Evolutionary conservation across 2,888 invertebrate species (phyloP).

Genomic region (Dermolepida albohirtum): DNA sequence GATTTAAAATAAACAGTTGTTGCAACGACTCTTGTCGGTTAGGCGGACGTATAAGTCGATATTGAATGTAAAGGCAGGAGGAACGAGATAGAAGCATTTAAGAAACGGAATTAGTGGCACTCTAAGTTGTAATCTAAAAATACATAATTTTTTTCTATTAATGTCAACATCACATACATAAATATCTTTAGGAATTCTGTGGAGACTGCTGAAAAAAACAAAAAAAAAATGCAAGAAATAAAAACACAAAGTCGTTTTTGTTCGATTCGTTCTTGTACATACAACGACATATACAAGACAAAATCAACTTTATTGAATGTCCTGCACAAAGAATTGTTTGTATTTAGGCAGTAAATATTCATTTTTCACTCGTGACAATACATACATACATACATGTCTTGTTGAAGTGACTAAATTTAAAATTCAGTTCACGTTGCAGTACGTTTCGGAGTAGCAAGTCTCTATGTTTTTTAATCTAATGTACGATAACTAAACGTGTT

Average conservation of each 20-base stretch:
- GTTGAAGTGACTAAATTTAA: neutral
- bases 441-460: neutral
- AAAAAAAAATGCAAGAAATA: constrained; percentile 30
- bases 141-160: constrained; percentile 17
- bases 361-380: neutral
- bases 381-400: too few relatives aligned
- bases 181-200: constrained; percentile 4
- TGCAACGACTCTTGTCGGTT: neutral
- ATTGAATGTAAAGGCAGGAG: neutral
- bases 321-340: constrained; percentile 16
- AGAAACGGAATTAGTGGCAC: neutral
- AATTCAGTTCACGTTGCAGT: constrained; percentile 12
- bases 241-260: constrained; percentile 16
- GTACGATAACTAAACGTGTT: too few relatives aligned
- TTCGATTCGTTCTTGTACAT: neutral
- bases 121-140: constrained; percentile 26
- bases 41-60: neutral
- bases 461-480: constrained; percentile 1
- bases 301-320: constrained; percentile 4
- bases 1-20: neutral
- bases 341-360: constrained; percentile 16
- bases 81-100: neutral
- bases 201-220: neutral
- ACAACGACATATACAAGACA: neutral
- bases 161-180: constrained; percentile 10